Conservation (phyloP, 2,888 invertebrate genomes). For the Chrysomela aeneicollis region DNA sequence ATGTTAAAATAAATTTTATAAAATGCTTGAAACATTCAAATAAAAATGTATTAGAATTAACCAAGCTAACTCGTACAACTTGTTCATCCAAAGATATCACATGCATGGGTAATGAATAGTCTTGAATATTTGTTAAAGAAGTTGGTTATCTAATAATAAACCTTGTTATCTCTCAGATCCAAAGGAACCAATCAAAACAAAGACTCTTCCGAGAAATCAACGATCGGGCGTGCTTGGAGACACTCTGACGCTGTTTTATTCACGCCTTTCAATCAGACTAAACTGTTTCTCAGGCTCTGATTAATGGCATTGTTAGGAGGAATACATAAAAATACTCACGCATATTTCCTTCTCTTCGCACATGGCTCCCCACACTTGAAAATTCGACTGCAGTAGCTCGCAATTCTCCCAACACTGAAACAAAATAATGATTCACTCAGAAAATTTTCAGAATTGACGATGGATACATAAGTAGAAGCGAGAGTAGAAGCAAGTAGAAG, state of each 20-base stretch:
- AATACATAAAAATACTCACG: constrained; percentile 65
- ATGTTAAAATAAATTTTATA: too few relatives aligned
- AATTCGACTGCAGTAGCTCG: constrained; percentile 76
- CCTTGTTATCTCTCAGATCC: too few relatives aligned
- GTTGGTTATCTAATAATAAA: too few relatives aligned
- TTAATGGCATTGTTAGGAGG: constrained; percentile 34
- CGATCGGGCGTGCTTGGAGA: constrained; percentile 13
- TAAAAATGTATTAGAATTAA: too few relatives aligned
- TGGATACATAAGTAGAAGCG: too few relatives aligned
- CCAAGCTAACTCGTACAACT: too few relatives aligned
- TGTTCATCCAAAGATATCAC: too few relatives aligned
- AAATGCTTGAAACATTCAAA: too few relatives aligned
- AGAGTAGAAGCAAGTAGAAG: background rate
- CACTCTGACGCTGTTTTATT: constrained; percentile 25
- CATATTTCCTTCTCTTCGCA: constrained; percentile 76
- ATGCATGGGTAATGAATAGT: too few relatives aligned
- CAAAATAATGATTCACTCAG: constrained; percentile 55
- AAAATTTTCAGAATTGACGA: background rate
- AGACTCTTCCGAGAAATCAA: background rate
- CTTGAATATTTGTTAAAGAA: too few relatives aligned
- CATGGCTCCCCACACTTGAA: constrained; percentile 76
- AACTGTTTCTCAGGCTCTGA: constrained; percentile 32
- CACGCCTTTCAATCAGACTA: constrained; percentile 42
- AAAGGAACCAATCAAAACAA: background rate
- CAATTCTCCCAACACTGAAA: constrained; percentile 81